Evolutionary conservation across 2,888 invertebrate species (phyloP).

Genomic region (Abrostola triplasia): DNA sequence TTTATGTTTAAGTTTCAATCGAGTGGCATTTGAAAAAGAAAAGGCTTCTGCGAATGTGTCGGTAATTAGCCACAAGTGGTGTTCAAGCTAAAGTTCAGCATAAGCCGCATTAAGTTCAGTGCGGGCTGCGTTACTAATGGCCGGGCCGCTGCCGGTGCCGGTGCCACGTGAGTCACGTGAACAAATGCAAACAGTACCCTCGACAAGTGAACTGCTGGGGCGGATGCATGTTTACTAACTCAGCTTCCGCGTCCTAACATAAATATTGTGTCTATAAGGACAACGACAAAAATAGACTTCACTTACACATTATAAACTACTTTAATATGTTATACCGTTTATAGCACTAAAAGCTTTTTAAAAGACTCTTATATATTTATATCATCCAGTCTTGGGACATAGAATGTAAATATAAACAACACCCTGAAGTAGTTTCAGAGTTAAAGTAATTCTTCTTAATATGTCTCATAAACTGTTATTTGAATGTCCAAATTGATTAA

Average conservation of each 20-base stretch:
- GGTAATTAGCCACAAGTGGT: constrained; percentile 30
- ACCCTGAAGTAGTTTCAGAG: constrained; percentile 3
- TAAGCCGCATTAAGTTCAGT: constrained; percentile 56
- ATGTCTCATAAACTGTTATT: too few relatives aligned
- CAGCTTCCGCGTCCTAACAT: constrained; percentile 64
- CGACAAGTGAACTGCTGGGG: constrained; percentile 59
- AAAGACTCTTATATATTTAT: constrained; percentile 30
- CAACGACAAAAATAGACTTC: constrained; percentile 51
- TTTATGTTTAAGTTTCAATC: constrained; percentile 20
- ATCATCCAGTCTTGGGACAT: constrained; percentile 18
- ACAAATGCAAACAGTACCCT: constrained; percentile 69
- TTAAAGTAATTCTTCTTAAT: too few relatives aligned
- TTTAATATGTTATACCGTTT: constrained; percentile 16
- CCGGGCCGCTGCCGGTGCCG: constrained; percentile 24
- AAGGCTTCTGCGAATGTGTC: constrained; percentile 16
- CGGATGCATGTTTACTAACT: constrained; percentile 72
- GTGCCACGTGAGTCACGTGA: constrained; percentile 67
- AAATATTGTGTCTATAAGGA: constrained; percentile 64
- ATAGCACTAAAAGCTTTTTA: constrained; percentile 37
- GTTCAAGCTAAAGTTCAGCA: constrained; percentile 58
- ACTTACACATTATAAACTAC: constrained; percentile 2
- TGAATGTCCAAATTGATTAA: not conserved
- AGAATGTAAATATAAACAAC: constrained; percentile 31
- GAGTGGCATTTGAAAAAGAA: constrained; percentile 31
- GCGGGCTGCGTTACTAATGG: constrained; percentile 53